Base-by-base conservation (phyloP, 2,797 vertebrate genomes). In the Furcifer pardalis region DNA sequence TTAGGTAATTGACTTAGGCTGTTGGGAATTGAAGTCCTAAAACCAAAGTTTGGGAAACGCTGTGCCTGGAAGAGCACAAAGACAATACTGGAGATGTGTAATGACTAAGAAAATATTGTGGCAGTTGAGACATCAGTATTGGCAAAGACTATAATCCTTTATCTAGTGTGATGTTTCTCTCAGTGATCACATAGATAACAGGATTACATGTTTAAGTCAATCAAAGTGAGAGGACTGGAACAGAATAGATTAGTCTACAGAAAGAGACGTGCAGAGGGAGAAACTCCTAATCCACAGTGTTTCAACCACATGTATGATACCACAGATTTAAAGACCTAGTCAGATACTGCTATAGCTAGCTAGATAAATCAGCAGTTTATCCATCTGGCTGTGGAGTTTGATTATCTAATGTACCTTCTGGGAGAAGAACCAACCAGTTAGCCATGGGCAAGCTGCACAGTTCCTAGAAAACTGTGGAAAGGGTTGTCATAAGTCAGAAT, bases 131-230 rank as follows among this genome's bases (percentile, higher is more conserved):
- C 12, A 7, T 19, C 35, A 73, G 32, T 63, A 49, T 40, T 72
- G 79, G 25, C 40, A 77, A 62, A 62, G 84, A 49, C 46, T n/a
- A 21, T 46, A 40, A 25, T 25, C 52, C 42, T 60, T 81, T 68
- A 49, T n/a, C 25, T 23, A 69, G 62, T 9, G 25, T 78, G 62
- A 68, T 63, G n/a, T 23, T 32, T 79, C 49, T 52, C n/a, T 37
- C 7, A 6, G 10, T n/a, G 71, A 79, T 66, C 3, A 0, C 83
- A 65, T 15, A 0, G 0, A 0, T 19, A 60, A 37, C 0, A 0
- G 0, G 0, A 60, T 79, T 17, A 62, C n/a, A 73, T 73, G 83
- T 59, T 46, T 9, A 73, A 60, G 17, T 56, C 52, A 27, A 13
- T 66, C 40, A 49, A 23, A 83, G 12, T 0, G 52, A 81, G 7